Evolutionary conservation across 2,797 vertebrate species (phyloP).

Genomic region (Spea hammondii): DNA sequence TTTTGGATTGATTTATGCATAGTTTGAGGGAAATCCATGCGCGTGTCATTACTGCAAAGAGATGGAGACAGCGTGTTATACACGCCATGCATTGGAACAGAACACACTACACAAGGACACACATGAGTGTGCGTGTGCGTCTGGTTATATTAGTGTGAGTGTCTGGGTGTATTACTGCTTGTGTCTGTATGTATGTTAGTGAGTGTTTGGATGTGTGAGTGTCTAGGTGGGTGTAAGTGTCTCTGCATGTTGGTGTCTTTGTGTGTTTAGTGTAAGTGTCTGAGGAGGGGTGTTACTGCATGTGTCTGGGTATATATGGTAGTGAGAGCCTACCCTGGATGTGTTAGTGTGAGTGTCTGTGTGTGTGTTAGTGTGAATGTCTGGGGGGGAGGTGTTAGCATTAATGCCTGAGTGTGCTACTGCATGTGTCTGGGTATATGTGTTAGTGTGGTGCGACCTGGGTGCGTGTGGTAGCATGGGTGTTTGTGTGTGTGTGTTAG

Average conservation of each 20-base stretch:
- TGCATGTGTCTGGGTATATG: too few relatives aligned
- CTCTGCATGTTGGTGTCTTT: background rate
- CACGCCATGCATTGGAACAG: slow-evolving; percentile 12
- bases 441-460: too few relatives aligned
- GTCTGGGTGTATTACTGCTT: background rate
- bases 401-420: too few relatives aligned
- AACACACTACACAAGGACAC: background rate
- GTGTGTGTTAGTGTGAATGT: too few relatives aligned
- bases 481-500: too few relatives aligned
- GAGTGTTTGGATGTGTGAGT: background rate
- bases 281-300: background rate
- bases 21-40: slow-evolving; percentile 15
- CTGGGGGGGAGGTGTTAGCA: too few relatives aligned
- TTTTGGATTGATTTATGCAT: slow-evolving; percentile 37
- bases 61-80: background rate
- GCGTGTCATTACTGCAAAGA: slow-evolving; percentile 2
- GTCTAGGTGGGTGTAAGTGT: background rate
- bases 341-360: too few relatives aligned
- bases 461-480: too few relatives aligned
- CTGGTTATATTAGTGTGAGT: background rate
- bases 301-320: background rate
- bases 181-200: background rate
- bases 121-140: background rate
- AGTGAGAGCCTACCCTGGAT: too few relatives aligned
- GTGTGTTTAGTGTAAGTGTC: background rate